phyloP scores from a whole-genome alignment of 2,113 vertebrate species.

The Chitala chitala region DNA sequence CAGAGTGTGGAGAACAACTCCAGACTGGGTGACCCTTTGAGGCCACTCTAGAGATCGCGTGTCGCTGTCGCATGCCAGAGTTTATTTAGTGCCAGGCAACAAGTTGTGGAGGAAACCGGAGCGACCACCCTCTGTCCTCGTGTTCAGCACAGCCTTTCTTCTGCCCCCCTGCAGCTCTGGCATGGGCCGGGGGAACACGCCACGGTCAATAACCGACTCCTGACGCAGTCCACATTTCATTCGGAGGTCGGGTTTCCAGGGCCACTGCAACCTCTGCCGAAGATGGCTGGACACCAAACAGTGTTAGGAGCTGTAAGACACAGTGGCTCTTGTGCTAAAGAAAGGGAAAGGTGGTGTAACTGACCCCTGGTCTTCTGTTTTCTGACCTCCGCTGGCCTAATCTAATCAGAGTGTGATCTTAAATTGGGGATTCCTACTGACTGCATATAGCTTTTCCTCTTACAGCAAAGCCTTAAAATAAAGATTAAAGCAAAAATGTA shows the following conservation, averaged over 20 bases:
- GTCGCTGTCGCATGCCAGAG: constrained; percentile 66
- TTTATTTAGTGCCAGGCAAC: constrained; percentile 74
- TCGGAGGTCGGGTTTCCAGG: background rate
- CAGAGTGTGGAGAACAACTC: constrained; percentile 48
- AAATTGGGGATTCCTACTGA: background rate
- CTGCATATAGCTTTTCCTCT: background rate
- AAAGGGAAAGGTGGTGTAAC: too few relatives aligned
- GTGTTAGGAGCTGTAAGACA: background rate
- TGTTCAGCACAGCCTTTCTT: background rate
- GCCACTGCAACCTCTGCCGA: background rate
- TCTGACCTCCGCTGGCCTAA: background rate
- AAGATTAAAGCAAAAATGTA: background rate
- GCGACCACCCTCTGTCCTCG: constrained; percentile 50
- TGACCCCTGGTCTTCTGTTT: background rate
- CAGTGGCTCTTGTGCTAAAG: background rate
- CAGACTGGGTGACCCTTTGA: constrained; percentile 58
- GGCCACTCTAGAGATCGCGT: constrained; percentile 51
- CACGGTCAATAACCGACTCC: background rate
- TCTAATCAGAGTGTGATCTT: background rate
- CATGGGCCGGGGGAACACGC: background rate
- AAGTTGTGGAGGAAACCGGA: constrained; percentile 69
- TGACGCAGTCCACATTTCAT: background rate
- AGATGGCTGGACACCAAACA: background rate
- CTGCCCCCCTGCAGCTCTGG: background rate
- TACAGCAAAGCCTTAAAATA: background rate